Base-by-base conservation (phyloP, 2,888 invertebrate species). In the Pyrochroa serraticornis region DNA sequence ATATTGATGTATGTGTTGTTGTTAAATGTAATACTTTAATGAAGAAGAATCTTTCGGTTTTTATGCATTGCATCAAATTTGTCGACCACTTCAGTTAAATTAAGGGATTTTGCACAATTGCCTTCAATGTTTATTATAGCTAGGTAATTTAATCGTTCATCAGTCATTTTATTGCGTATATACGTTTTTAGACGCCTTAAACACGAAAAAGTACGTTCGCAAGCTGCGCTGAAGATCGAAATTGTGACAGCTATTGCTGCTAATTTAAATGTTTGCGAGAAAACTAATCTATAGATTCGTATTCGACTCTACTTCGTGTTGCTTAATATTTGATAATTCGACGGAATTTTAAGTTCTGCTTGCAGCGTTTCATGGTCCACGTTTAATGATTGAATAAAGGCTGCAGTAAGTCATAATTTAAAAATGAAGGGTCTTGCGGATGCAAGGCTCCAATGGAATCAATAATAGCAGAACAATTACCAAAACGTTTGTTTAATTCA, bases 151-250 rank as follows among this genome's bases (percentile, higher is more conserved):
- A 35, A 14, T 34, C 13, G 33, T 14, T 34, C 34, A 35, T 35
- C 14, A 12, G 35, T 36, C 46, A 46, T 46, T 35, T 6, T 12
- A 22, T 46, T 46, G 8, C 35, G 35, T 9, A 46, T 46, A 35
- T 46, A 46, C 14, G 34, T 34, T 36, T 13, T 35, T 35, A 46
- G 30, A 13, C 46, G 36, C 22, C 22, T 7, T 7, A 46, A 46
- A 35, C 35, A 35, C 9, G 35, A 35, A 46, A 46, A 46, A n/a
- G 46, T 46, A 35, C 46, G 34, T 46, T 46, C 36, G 36, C 36
- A 35, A 12, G 46, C 32, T 3, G 45, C 45, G 33, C 34, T 45
- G 14, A 8, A 46, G 1, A 34, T 36, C 12, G 35, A 14, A 46
- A 46, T 46, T 35, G 36, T 46, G 8, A 22, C 46, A 14, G 12